phyloP scores from a whole-genome alignment of 2,797 vertebrate species.

The Malacoraja senta region DNA sequence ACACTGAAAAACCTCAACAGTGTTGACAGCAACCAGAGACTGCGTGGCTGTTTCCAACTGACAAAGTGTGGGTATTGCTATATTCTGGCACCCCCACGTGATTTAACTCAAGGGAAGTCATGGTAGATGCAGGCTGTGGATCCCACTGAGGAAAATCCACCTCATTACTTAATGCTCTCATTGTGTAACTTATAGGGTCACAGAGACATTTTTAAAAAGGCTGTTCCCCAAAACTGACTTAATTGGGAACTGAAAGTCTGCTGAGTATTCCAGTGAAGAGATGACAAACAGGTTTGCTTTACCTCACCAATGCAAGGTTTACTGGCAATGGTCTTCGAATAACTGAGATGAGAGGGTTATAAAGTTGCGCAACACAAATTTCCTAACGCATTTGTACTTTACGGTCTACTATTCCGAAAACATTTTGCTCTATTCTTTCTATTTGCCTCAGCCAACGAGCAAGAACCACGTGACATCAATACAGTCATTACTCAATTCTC shows the following conservation, averaged over 20 bases:
- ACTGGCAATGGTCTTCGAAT: background rate
- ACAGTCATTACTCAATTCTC: conserved; percentile 70
- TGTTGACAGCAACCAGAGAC: too few species aligned
- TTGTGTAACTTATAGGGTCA: background rate
- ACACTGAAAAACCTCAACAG: too few species aligned
- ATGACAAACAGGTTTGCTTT: background rate
- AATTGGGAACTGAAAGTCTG: background rate
- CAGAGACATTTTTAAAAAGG: background rate
- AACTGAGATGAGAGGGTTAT: background rate
- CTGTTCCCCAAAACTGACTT: background rate
- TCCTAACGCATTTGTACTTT: background rate
- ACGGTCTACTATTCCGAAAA: background rate
- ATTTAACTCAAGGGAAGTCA: too few species aligned
- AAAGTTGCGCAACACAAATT: background rate
- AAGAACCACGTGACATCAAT: conserved; percentile 40
- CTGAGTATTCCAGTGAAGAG: too few species aligned
- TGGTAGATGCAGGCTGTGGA: too few species aligned
- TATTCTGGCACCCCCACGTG: too few species aligned
- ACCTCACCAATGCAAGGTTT: background rate
- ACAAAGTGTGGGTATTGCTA: too few species aligned
- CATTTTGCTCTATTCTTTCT: background rate
- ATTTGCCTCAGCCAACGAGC: conserved; percentile 45
- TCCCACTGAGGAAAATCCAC: too few species aligned
- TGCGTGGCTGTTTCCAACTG: too few species aligned
- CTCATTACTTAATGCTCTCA: background rate